These are phyloP conservation scores for Epinotia nisella DNA, from an alignment of 2,888 invertebrate genomes.

Conservation along the genomic window DNA sequence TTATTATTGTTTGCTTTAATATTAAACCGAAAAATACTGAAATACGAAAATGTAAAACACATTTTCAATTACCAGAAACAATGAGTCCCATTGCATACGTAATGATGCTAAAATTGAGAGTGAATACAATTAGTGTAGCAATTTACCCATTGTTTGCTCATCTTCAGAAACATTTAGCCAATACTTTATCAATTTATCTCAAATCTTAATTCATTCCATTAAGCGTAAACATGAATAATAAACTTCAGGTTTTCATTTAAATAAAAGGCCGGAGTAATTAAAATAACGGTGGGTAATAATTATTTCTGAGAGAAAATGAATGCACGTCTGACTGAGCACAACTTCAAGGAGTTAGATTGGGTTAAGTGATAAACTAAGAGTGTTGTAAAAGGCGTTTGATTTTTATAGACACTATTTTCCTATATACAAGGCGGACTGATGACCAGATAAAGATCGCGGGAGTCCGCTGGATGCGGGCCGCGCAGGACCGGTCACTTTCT, in stretches of 20 bases:
- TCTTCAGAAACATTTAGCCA: constrained; percentile 17
- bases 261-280: constrained; percentile 42
- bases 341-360: constrained; percentile 36
- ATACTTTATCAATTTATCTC: constrained; percentile 39
- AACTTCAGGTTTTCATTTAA: constrained; percentile 43
- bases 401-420: not conserved
- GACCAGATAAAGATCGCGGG: too few species aligned
- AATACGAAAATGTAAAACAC: not conserved
- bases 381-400: not conserved
- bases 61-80: not conserved
- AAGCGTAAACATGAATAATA: constrained; percentile 42
- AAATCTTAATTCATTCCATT: constrained; percentile 30
- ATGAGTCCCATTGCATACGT: too few species aligned
- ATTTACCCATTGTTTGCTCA: constrained; percentile 11
- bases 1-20: not conserved
- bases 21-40: not conserved
- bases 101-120: not conserved
- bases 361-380: constrained; percentile 1
- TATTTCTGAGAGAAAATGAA: constrained; percentile 46
- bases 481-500: too few species aligned
- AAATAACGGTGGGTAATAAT: constrained; percentile 43
- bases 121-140: not conserved
- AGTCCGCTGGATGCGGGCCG: too few species aligned
- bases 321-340: constrained; percentile 45
- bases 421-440: too few species aligned